Base-by-base conservation (phyloP, 2,113 vertebrate species). In the Sander lucioperca region DNA sequence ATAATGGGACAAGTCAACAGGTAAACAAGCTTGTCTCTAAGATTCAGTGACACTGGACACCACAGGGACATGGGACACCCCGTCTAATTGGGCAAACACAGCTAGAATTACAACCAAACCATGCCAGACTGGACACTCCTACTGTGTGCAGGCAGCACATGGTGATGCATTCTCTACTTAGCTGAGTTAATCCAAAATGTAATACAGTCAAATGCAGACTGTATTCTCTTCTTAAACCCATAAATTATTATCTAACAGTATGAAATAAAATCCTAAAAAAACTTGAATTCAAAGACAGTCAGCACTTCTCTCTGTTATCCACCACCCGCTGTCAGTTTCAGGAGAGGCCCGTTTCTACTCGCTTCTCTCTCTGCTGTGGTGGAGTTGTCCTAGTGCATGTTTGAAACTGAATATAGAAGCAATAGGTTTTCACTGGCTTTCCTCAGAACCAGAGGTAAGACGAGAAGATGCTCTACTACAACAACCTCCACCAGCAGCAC, bases 391-490 rank as follows among this genome's bases (percentile, higher is more conserved):
- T 80, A 57, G 84, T 76, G 75, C 59, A 73, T 0, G 25, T 21
- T 68, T 75, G 88, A 84, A 80, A 88, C 73, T 48, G 57, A 71
- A 88, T 72, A 82, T 58, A 50, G 77, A 56, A 33, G 67, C 64
- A 84, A 82, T 85, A 87, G 39, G 69, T 74, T 87, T 89, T 70
- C 85, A 82, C 61, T 6, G n/a, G 51, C 65, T 65, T 71, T 74
- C 76, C 79, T 76, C 30, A 1, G 72, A 88, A 80, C 73, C 67
- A 64, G 54, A 62, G 18, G 90, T 77, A 90, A 92, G 76, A 90
- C 3, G 73, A 89, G 87, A 90, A 39, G 78, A 75, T 25, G 10
- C 75, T 61, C 51, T 30, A 23, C 70, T 83, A 65, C 72, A 69
- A 83, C 39, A 11, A 43, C 8, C 39, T 11, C 85, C 80, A 71